phyloP scores from a whole-genome alignment of 1,140 invertebrate species.

The Cydia amplana region DNA sequence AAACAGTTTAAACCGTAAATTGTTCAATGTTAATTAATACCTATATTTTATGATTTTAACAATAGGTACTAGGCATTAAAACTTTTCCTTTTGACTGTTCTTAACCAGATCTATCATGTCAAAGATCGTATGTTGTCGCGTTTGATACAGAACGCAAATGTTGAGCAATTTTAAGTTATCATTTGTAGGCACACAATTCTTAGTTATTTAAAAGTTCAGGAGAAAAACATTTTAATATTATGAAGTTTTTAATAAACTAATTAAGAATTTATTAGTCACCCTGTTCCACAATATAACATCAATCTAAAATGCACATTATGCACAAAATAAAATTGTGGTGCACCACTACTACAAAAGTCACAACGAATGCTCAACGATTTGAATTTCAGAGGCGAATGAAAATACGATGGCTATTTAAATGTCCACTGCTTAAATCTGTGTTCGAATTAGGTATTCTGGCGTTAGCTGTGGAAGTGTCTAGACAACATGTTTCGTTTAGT shows the following conservation, averaged over 20 bases:
- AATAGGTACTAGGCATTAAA: no score
- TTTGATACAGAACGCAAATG: no score
- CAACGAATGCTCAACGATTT: conserved; percentile 15
- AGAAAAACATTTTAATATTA: no score
- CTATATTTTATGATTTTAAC: not conserved
- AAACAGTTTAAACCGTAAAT: no score
- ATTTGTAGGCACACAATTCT: no score
- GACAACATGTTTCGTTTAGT: conserved; percentile 7
- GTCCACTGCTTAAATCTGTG: not conserved
- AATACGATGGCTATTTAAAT: conserved; percentile 25
- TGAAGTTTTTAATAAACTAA: no score
- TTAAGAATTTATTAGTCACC: no score
- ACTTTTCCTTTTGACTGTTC: not conserved
- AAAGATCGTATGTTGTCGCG: no score
- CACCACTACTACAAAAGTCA: conserved; percentile 6
- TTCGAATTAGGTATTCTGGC: not conserved
- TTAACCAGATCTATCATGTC: not conserved
- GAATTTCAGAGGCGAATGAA: conserved; percentile 23
- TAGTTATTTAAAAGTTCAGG: no score
- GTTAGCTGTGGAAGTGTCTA: not conserved
- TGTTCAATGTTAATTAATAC: no score
- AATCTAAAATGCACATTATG: not conserved
- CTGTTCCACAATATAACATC: not conserved
- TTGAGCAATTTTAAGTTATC: no score
- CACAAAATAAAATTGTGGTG: conserved; percentile 4